Evolutionary conservation across 2,113 vertebrate genomes (phyloP), one percentile per base, ranked within the genome.

Genomic region (Pterocles gutturalis): DNA sequence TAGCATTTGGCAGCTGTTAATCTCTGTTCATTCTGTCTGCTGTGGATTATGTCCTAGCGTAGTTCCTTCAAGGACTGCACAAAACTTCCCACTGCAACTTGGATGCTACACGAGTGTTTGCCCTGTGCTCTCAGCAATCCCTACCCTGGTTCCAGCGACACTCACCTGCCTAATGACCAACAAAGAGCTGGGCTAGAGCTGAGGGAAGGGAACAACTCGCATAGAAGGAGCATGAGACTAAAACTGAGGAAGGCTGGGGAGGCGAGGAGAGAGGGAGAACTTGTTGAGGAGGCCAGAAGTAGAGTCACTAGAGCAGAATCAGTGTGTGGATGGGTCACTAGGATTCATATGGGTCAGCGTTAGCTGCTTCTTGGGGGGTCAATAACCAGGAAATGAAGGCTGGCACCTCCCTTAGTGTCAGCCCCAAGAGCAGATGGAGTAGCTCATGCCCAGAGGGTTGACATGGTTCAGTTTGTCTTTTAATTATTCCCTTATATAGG

Each of bases 271-370:
- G 16, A 79, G 31, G 25, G 75, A 86, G 49, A 62, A 33, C 46
- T 70, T 45, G 5, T 8, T 46, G 51, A 25, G 70, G 31, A 57
- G 24, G 45, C 45, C 61, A 66, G 33, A 79, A 87, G 5, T 13
- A 28, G 53, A 71, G 15, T 72, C 43, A 38, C 19, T 57, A 60
- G 7, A 51, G 58, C 22, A 76, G 41, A 41, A 6, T 57, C 34
- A 29, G 3, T 34, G 29, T 25, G 34, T 51, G 21, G n/a, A 66
- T 81, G 51, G 51, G 18, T 34, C 28, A 22, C 20, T 49, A 28
- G 33, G 33, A 55, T 71, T 76, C 11, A 2, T 15, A 10, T 4
- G 8, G 48, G 26, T 62, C 51, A n/a, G 17, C 0, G 0, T 78
- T 48, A 46, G 54, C 31, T 5, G 20, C 48, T 73, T 57, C 58